These are phyloP conservation scores for Loriculus beryllinus DNA, from an alignment of 2,797 vertebrate species.

Conservation along the genomic window DNA sequence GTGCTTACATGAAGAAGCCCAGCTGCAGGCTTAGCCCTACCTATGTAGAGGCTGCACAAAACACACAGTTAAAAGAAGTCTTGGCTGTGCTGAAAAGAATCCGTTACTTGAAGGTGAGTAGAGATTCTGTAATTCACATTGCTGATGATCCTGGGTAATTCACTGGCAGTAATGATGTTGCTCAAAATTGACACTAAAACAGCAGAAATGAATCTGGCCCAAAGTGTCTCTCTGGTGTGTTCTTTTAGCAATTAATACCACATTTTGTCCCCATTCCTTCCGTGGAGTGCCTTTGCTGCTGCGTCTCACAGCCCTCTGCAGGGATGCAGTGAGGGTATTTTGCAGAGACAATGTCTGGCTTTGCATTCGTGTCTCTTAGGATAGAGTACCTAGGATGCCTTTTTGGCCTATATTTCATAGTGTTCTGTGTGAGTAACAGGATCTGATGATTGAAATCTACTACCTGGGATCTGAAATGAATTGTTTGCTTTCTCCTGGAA, in stretches of 20 bases:
- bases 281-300: not conserved
- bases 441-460: slow-evolving; percentile 75
- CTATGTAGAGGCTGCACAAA: not conserved
- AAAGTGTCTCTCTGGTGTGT: not conserved
- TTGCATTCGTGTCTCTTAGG: not conserved
- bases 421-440: slow-evolving; percentile 64
- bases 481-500: slow-evolving; percentile 62
- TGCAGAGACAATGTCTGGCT: not conserved
- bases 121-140: not conserved
- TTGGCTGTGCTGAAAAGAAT: not conserved
- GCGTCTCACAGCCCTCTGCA: not conserved
- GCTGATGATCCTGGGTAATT: not conserved
- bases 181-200: not conserved
- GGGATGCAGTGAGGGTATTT: not conserved
- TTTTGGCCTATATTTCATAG: not conserved
- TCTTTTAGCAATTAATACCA: not conserved
- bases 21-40: not conserved
- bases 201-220: not conserved
- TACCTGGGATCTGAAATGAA: slow-evolving; percentile 49
- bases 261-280: not conserved
- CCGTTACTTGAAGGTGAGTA: not conserved
- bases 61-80: not conserved
- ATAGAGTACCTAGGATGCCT: not conserved
- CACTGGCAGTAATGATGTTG: not conserved
- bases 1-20: not conserved